Evolutionary conservation across 2,888 invertebrate species (phyloP).

Genomic region (Hedychridium roseum): DNA sequence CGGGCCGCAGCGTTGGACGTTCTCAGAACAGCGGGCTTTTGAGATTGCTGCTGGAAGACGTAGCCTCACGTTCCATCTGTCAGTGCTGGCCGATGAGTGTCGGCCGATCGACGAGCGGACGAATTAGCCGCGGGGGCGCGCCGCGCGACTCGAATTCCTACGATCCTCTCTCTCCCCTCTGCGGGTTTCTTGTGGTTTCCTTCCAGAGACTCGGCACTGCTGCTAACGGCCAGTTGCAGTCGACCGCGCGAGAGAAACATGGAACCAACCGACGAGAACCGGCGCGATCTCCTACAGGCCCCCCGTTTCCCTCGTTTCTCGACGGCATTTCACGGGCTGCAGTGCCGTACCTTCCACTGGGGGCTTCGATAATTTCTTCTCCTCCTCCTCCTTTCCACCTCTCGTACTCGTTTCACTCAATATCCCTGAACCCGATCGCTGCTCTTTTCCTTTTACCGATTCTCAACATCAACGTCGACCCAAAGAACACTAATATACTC

Average conservation of each 20-base stretch:
- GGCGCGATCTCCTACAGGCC: no score
- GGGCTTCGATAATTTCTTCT: slow-evolving; percentile 16
- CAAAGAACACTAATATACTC: background rate
- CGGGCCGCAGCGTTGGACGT: background rate
- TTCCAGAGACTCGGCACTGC: slow-evolving; percentile 17
- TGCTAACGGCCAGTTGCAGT: slow-evolving; percentile 35
- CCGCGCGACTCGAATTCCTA: background rate
- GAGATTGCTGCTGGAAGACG: background rate
- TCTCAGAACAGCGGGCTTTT: background rate
- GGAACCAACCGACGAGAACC: slow-evolving; percentile 20
- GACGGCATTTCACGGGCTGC: slow-evolving; percentile 38
- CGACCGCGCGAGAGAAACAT: slow-evolving; percentile 35
- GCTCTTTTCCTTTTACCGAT: slow-evolving; percentile 15
- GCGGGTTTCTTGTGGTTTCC: background rate
- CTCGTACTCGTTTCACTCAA: background rate
- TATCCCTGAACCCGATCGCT: slow-evolving; percentile 9
- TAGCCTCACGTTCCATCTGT: slow-evolving; percentile 36
- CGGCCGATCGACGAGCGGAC: slow-evolving; percentile 1
- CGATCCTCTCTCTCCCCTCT: background rate
- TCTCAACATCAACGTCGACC: background rate
- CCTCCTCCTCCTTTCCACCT: slow-evolving; percentile 11
- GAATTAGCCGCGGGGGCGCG: background rate
- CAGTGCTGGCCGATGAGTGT: no score
- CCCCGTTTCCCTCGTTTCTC: slow-evolving; percentile 35
- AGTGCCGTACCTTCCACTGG: slow-evolving; percentile 33